Evolutionary conservation across 2,888 invertebrate species (phyloP).

Genomic region (Catocala fraxini): DNA sequence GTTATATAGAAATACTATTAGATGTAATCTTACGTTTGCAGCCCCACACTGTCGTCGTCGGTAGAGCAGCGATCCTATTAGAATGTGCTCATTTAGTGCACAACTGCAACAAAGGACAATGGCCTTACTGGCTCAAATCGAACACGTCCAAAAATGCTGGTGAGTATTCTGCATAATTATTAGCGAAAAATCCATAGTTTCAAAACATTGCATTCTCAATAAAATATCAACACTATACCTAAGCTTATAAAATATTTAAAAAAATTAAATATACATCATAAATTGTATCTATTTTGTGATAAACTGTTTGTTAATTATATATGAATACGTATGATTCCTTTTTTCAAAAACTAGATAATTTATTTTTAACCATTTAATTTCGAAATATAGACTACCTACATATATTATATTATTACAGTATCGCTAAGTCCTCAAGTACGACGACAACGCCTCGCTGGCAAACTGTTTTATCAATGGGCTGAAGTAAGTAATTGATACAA

Average conservation of each 20-base stretch:
- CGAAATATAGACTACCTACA: no score
- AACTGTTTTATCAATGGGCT: slow-evolving; percentile 99
- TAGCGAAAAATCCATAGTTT: no score
- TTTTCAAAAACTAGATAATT: no score
- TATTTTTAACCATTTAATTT: no score
- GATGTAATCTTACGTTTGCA: slow-evolving; percentile 65
- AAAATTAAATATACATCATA: no score
- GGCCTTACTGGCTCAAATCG: slow-evolving; percentile 99
- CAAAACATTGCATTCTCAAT: no score
- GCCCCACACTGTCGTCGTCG: slow-evolving; percentile 97
- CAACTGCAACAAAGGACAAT: slow-evolving; percentile 98
- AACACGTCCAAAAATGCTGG: slow-evolving; percentile 84
- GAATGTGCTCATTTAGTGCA: slow-evolving; percentile 99
- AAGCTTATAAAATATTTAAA: no score
- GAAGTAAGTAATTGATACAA: slow-evolving; percentile 87
- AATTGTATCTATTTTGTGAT: not conserved
- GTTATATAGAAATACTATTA: no score
- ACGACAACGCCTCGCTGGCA: slow-evolving; percentile 93
- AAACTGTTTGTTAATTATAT: no score
- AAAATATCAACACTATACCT: no score
- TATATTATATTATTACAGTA: slow-evolving; percentile 81
- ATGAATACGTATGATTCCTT: no score
- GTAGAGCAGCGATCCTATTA: slow-evolving; percentile 96
- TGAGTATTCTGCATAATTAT: slow-evolving; percentile 45
- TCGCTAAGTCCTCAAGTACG: slow-evolving; percentile 78